Conservation (phyloP, 1,140 invertebrate species). For the Sitobion miscanthi region DNA sequence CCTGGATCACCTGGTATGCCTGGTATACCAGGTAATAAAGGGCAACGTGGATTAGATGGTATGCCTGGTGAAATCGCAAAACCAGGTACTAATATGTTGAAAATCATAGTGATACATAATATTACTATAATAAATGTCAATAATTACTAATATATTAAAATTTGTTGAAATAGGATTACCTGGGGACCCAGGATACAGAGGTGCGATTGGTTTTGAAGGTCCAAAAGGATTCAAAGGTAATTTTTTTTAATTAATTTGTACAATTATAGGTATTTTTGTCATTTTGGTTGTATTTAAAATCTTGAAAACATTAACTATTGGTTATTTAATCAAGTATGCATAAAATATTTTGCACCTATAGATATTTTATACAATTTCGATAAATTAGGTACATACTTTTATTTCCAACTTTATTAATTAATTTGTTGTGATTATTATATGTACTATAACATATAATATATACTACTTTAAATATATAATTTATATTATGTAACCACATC, state of each 20-base stretch:
- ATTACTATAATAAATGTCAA: background rate
- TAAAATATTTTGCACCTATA: background rate
- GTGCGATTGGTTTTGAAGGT: conserved; percentile 64
- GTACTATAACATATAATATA: background rate
- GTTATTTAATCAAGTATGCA: background rate
- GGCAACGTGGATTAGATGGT: conserved; percentile 61
- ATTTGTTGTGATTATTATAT: background rate
- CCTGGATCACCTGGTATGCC: conserved; percentile 59
- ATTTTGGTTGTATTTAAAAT: background rate
- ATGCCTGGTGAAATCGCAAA: conserved; percentile 61
- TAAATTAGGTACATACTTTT: background rate
- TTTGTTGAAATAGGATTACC: conserved; percentile 56
- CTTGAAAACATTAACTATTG: background rate
- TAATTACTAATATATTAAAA: background rate
- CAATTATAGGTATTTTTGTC: background rate
- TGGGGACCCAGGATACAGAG: conserved; percentile 62
- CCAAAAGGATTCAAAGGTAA: conserved; percentile 58
- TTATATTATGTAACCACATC: background rate
- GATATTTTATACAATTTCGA: background rate
- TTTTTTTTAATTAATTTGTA: background rate
- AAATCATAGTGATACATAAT: background rate
- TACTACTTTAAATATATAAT: background rate
- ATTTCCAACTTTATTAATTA: background rate
- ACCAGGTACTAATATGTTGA: conserved; percentile 61
- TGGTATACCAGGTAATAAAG: conserved; percentile 69